These are phyloP conservation scores for Nomada flava DNA, from an alignment of 2,888 invertebrate species.

Conservation along the genomic window DNA sequence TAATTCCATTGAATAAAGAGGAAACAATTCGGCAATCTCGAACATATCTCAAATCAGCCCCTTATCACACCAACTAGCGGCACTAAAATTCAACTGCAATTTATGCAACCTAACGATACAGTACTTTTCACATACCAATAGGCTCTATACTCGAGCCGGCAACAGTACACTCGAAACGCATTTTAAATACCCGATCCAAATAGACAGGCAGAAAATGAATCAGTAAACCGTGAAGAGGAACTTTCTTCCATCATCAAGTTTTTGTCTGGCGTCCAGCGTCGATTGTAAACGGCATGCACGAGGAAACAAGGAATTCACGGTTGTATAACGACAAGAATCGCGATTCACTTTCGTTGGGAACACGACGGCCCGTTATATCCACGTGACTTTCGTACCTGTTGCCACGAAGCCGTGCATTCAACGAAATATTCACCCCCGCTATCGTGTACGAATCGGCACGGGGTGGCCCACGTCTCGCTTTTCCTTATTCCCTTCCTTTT, in stretches of 20 bases:
- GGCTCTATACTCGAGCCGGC: background rate
- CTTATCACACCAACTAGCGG: background rate
- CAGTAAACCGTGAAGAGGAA: background rate
- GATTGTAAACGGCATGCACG: conserved; percentile 16
- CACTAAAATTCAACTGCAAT: background rate
- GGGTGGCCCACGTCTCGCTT: background rate
- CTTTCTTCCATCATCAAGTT: background rate
- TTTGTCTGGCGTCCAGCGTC: background rate
- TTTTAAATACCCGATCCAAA: background rate
- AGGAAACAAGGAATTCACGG: conserved; percentile 55
- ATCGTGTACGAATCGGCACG: conserved; percentile 14
- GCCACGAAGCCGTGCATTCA: conserved; percentile 17
- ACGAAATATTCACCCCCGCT: conserved; percentile 1
- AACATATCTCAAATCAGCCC: no score
- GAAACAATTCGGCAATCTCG: no score
- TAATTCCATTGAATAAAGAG: no score
- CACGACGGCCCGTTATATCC: conserved; percentile 52
- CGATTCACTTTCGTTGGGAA: conserved; percentile 76
- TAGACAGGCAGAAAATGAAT: background rate
- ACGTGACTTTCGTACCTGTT: conserved; percentile 59
- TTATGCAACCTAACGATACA: background rate
- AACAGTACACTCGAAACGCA: background rate
- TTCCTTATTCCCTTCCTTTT: background rate
- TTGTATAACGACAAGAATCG: conserved; percentile 69
- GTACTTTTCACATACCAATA: background rate